Evolutionary conservation across 2,113 vertebrate genomes (phyloP).

Genomic region (Rallus limicola): DNA sequence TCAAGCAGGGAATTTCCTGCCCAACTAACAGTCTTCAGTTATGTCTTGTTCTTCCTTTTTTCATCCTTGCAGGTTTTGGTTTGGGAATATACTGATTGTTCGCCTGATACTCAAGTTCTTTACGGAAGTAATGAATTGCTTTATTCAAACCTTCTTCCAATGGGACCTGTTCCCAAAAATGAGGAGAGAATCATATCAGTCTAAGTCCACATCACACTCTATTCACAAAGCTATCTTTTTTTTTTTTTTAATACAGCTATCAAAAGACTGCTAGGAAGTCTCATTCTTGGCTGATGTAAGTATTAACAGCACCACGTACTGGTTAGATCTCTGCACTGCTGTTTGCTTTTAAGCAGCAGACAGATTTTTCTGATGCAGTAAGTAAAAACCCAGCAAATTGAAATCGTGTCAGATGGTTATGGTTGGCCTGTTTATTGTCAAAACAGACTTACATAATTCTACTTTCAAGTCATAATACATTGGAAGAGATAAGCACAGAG

Average conservation of each 20-base stretch:
- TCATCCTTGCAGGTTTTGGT: slow-evolving; percentile 95
- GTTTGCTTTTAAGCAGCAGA: background rate
- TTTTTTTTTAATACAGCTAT: background rate
- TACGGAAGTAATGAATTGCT: slow-evolving; percentile 98
- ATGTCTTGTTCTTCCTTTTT: slow-evolving; percentile 92
- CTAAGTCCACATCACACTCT: background rate
- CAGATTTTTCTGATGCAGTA: background rate
- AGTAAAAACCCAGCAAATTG: background rate
- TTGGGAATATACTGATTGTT: slow-evolving; percentile 99
- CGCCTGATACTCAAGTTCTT: slow-evolving; percentile 96
- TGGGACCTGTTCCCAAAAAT: slow-evolving; percentile 83
- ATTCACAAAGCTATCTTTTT: background rate
- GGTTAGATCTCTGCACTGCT: slow-evolving; percentile 10
- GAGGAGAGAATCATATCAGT: background rate
- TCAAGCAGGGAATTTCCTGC: slow-evolving; percentile 42
- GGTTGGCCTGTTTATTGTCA: background rate
- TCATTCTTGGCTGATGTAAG: background rate
- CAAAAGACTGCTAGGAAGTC: background rate
- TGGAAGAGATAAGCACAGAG: background rate
- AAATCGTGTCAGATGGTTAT: background rate
- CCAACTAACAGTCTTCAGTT: slow-evolving; percentile 73
- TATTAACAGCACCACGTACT: background rate
- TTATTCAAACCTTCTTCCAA: slow-evolving; percentile 98
- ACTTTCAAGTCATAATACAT: background rate
- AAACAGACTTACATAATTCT: background rate